A percentile compares a stretch with the other conserved stretches of the same genome.
These are phyloP conservation scores for Notarius lentiginosus DNA, from an alignment of 2,113 vertebrate species.

Conservation along the genomic window DNA sequence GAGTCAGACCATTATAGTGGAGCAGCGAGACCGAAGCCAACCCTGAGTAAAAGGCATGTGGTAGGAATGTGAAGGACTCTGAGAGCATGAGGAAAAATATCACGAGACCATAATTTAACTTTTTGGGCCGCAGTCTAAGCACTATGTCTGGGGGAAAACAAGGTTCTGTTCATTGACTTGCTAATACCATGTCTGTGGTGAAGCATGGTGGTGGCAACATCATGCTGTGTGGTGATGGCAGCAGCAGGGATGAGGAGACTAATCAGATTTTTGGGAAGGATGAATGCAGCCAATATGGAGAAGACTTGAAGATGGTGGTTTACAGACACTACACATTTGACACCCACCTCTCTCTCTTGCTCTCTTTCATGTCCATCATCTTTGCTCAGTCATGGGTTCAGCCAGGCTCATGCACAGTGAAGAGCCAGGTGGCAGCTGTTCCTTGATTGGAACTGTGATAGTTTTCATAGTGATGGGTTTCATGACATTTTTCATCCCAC, in stretches of 20 bases:
- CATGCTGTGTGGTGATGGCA: background rate
- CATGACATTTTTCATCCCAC: too few species aligned
- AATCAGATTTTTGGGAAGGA: background rate
- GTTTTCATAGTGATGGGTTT: too few species aligned
- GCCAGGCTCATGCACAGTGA: too few species aligned
- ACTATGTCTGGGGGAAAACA: background rate
- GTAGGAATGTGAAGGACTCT: background rate
- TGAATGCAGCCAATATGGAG: background rate
- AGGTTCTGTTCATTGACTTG: background rate
- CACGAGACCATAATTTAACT: too few species aligned
- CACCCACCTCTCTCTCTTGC: too few species aligned
- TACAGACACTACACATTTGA: too few species aligned
- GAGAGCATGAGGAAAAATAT: too few species aligned
- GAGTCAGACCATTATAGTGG: background rate
- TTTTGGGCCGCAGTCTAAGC: background rate
- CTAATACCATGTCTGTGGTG: background rate
- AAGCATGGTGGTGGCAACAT: background rate
- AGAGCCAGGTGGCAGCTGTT: too few species aligned
- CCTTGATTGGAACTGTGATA: too few species aligned
- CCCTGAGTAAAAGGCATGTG: background rate
- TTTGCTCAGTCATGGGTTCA: too few species aligned
- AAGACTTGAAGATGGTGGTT: too few species aligned
- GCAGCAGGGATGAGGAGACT: background rate
- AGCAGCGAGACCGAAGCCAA: background rate
- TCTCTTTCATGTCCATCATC: too few species aligned